A percentile compares a stretch with the other conserved stretches of the same genome.
Conservation (phyloP, 1,140 invertebrate genomes). For the Adoxophyes honmai region DNA sequence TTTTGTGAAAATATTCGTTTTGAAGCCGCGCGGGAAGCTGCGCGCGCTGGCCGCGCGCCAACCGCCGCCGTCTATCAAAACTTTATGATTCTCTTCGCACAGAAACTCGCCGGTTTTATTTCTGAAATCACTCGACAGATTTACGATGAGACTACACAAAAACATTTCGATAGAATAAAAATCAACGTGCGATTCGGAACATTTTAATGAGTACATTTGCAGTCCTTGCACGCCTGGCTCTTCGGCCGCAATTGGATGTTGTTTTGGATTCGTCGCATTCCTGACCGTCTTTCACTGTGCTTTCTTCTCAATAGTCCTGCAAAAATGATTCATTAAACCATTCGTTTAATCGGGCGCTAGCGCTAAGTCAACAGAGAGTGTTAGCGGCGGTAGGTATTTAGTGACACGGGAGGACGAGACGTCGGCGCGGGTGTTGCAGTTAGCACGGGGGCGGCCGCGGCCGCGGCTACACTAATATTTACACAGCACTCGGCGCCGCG, state of each 20-base stretch:
- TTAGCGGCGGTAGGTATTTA: too few species aligned
- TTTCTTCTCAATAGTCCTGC: slow-evolving; percentile 1
- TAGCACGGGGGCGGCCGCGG: too few species aligned
- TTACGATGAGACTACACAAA: slow-evolving; percentile 2
- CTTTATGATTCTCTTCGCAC: slow-evolving; percentile 3
- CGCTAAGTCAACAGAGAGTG: too few species aligned
- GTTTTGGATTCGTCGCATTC: too few species aligned
- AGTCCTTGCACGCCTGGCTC: not conserved
- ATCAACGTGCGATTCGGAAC: not conserved
- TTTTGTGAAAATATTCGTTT: not conserved
- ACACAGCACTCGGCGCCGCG: slow-evolving; percentile 14
- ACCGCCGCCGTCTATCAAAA: slow-evolving; percentile 3
- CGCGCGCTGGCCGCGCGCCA: not conserved
- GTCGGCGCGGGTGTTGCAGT: too few species aligned
- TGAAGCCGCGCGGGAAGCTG: not conserved
- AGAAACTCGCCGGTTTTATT: slow-evolving; percentile 7
- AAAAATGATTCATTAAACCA: not conserved
- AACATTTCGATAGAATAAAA: slow-evolving; percentile 8
- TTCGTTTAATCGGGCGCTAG: not conserved
- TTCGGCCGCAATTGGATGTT: not conserved
- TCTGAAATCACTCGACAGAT: slow-evolving; percentile 12
- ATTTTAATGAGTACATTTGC: not conserved
- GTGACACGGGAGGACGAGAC: too few species aligned
- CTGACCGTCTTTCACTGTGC: too few species aligned
- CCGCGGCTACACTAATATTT: slow-evolving; percentile 20